phyloP scores from a whole-genome alignment of 2,888 invertebrate species.

The Sabatieria punctata region DNA sequence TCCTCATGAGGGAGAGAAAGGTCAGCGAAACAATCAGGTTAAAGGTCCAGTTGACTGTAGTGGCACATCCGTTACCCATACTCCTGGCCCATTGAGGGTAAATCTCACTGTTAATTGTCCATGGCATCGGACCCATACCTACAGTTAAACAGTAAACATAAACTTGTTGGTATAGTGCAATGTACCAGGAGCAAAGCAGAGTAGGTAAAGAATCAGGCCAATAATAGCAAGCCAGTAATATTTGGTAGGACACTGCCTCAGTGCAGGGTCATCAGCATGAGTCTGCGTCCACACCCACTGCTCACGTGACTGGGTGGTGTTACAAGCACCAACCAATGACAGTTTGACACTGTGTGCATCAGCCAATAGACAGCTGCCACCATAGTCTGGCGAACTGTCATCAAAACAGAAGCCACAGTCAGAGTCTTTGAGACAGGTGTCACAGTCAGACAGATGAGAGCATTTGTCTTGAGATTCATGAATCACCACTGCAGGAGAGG shows the following conservation, averaged over 20 bases:
- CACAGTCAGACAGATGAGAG: too few species aligned
- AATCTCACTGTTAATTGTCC: conserved; percentile 41
- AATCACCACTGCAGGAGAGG: conserved; percentile 30
- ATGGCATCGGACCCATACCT: conserved; percentile 42
- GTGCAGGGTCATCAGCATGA: too few species aligned
- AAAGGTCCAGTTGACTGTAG: conserved; percentile 37
- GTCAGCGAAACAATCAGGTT: conserved; percentile 38
- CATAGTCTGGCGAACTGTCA: too few species aligned
- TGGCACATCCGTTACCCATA: conserved; percentile 35
- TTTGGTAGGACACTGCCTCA: neutral
- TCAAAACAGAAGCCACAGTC: conserved; percentile 39
- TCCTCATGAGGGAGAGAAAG: conserved; percentile 35
- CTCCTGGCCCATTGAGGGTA: conserved; percentile 40
- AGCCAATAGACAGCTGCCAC: too few species aligned
- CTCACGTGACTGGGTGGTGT: too few species aligned
- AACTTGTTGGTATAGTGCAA: too few species aligned
- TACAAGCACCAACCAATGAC: conserved; percentile 31
- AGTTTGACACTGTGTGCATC: neutral
- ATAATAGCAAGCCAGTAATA: neutral
- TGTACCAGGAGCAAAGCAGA: conserved; percentile 37
- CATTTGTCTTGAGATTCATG: too few species aligned
- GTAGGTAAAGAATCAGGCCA: conserved; percentile 8
- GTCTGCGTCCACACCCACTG: too few species aligned
- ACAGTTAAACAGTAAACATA: conserved; percentile 1
- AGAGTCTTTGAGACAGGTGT: conserved; percentile 33